These are phyloP conservation scores for Hiodon tergisus DNA, from an alignment of 2,113 vertebrate species.

Conservation along the genomic window DNA sequence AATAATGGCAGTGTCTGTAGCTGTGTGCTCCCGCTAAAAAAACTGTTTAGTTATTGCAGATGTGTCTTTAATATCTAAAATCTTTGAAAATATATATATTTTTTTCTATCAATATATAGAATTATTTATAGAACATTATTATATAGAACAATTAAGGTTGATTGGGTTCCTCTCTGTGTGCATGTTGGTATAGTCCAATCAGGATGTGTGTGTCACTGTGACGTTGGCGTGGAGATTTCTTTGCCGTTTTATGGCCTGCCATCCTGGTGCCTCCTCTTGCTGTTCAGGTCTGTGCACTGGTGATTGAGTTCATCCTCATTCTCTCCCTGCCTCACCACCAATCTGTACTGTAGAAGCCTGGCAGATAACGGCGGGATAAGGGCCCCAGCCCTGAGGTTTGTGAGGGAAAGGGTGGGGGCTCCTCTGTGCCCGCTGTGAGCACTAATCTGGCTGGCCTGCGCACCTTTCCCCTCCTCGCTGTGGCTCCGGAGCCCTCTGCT, in stretches of 20 bases:
- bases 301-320: conserved; percentile 22
- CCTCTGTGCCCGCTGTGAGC: background rate
- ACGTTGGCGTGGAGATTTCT: too few relatives aligned
- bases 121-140: background rate
- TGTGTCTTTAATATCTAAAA: too few relatives aligned
- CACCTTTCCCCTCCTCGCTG: background rate
- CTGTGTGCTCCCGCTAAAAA: too few relatives aligned
- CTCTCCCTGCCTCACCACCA: background rate
- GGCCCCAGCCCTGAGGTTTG: background rate
- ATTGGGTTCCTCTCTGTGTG: too few relatives aligned
- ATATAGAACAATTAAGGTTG: too few relatives aligned
- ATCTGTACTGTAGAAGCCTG: background rate
- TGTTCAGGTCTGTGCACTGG: background rate
- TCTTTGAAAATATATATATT: background rate
- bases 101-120: background rate
- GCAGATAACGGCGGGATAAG: background rate
- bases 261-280: background rate
- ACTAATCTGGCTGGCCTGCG: background rate
- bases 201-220: too few relatives aligned
- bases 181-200: too few relatives aligned
- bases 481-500: conserved; percentile 34
- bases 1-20: too few relatives aligned
- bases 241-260: too few relatives aligned
- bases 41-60: too few relatives aligned
- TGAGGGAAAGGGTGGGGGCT: background rate